Conservation (phyloP, 2,888 invertebrate genomes). For the Drosophila subsilvestris region DNA sequence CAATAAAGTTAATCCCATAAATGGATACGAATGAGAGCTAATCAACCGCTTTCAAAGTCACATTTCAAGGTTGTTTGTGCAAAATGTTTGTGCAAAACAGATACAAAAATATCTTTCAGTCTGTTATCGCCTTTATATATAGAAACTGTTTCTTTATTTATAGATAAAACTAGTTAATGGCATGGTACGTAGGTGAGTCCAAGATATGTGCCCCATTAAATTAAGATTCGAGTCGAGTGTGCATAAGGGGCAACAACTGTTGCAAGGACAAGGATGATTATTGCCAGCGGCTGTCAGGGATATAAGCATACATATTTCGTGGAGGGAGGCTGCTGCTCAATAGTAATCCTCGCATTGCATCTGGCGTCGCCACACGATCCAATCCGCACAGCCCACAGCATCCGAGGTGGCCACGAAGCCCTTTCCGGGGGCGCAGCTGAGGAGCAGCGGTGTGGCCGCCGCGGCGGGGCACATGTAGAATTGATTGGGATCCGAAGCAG, state of each 20-base stretch:
- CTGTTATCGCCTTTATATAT: constrained; percentile 8
- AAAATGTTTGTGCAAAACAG: neutral
- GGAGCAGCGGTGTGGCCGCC: constrained; percentile 59
- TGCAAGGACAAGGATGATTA: constrained; percentile 16
- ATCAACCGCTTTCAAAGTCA: neutral
- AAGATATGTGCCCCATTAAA: constrained; percentile 31
- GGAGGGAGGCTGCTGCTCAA: constrained; percentile 57
- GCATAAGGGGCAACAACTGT: neutral
- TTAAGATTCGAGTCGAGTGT: constrained; percentile 38
- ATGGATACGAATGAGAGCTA: neutral
- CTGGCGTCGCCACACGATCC: constrained; percentile 74
- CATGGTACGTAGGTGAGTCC: constrained; percentile 2
- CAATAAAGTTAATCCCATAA: constrained; percentile 15
- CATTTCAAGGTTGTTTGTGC: too few relatives aligned
- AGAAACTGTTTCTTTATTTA: constrained; percentile 31
- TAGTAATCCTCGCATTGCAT: constrained; percentile 73
- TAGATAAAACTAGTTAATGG: constrained; percentile 9
- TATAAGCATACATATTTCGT: constrained; percentile 5
- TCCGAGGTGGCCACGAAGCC: constrained; percentile 73
- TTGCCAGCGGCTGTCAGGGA: constrained; percentile 7
- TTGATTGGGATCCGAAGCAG: constrained; percentile 74
- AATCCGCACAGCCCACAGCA: constrained; percentile 75
- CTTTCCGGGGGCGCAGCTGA: constrained; percentile 71
- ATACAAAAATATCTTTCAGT: neutral
- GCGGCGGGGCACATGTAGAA: constrained; percentile 76